Evolutionary conservation across 2,888 invertebrate species (phyloP), one percentile per base, ranked within the genome.

Genomic region (Mamestra brassicae): DNA sequence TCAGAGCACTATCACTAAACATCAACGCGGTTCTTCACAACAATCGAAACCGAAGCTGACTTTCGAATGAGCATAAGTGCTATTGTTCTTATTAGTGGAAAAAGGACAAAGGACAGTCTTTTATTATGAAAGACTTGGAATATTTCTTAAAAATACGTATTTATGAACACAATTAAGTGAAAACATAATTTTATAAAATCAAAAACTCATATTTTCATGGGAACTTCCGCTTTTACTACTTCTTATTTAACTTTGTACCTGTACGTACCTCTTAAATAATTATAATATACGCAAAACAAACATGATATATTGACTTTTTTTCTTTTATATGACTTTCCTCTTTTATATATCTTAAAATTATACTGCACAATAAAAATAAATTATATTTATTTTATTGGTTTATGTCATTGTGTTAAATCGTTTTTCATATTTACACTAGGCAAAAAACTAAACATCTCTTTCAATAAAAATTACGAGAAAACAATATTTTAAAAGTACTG

Each of bases 121-220:
- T 63, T 11, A 50, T 61, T 13, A n/a, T 13, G 17, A 54, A 42
- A 54, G 34, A 17, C 17, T 61, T 50, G 10, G 26, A n/a, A 52
- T 54, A 47, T 26, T 61, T 11, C 36, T 13, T 52, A 13, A 55
- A n/a, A n/a, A 64, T n/a, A 26, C 54, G 38, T 50, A 62, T 42
- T 34, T n/a, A 60, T n/a, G 34, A 64, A 71, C 26, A 71, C 10
- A 63, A 36, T 34, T 17, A 42, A 75, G 11, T 45, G 26, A 62
- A n/a, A 34, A 26, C 45, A 7, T 69, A 17, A n/a, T 68, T 62
- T 76, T n/a, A 7, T 34, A 17, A 61, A 36, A 74, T 11, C 11
- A 11, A 26, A 54, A 26, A 13, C 13, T 34, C 6, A 1, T 63
- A 52, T 70, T 63, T 2, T 34, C 6, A 57, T 60, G n/a, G 15